phyloP scores from a whole-genome alignment of 1,140 invertebrate species.

The Xylocopa sonorina region DNA sequence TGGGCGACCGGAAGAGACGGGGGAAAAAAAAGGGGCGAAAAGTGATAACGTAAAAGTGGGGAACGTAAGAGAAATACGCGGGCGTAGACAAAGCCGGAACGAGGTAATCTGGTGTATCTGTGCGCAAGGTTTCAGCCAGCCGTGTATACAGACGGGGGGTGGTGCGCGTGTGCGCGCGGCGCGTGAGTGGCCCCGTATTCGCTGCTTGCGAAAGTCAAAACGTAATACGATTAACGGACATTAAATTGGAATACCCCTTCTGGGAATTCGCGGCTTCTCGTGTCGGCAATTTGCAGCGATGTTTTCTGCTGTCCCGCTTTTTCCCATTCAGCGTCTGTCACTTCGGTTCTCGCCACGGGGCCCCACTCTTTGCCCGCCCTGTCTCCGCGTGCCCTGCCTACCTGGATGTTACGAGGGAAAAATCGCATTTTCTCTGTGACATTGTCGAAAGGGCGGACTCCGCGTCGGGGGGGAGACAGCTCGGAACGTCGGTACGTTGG shows the following conservation, averaged over 20 bases:
- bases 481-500: slow-evolving; percentile 59
- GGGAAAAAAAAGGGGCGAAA: slow-evolving; percentile 13
- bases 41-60: slow-evolving; percentile 28
- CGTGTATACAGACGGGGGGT: no score
- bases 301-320: slow-evolving; percentile 34
- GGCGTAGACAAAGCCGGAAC: slow-evolving; percentile 34
- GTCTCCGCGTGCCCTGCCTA: slow-evolving; percentile 37
- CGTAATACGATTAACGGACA: slow-evolving; percentile 69
- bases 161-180: no score
- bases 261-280: slow-evolving; percentile 52
- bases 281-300: slow-evolving; percentile 48
- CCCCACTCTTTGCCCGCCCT: slow-evolving; percentile 16
- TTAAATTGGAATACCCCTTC: slow-evolving; percentile 69
- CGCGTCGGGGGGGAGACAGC: slow-evolving; percentile 52
- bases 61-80: slow-evolving; percentile 19
- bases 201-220: slow-evolving; percentile 56
- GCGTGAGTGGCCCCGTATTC: background rate
- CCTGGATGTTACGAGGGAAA: slow-evolving; percentile 59
- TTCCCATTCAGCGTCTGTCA: slow-evolving; percentile 36
- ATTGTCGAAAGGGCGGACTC: slow-evolving; percentile 49
- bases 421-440: slow-evolving; percentile 61
- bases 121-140: background rate
- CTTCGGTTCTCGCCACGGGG: background rate
- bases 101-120: slow-evolving; percentile 32
- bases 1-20: background rate